phyloP scores from a whole-genome alignment of 2,888 invertebrate genomes.

The Himalopsyche kuldschensis region DNA sequence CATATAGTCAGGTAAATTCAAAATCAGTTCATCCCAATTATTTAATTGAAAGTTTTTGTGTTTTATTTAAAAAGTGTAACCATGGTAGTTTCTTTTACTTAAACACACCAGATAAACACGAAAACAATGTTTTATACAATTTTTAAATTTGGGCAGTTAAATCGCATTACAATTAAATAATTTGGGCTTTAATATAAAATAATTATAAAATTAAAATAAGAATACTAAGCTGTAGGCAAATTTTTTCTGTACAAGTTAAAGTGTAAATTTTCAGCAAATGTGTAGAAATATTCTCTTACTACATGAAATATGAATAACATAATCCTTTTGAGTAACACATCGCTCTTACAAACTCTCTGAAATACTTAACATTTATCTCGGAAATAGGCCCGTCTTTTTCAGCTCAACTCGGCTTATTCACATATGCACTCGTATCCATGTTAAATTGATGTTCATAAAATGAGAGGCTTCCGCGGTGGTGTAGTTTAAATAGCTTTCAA shows the following conservation, averaged over 20 bases:
- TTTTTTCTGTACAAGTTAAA: not conserved
- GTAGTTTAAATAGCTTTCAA: not conserved
- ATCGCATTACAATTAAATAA: no score
- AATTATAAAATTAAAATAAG: no score
- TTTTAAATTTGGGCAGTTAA: no score
- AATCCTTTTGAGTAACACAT: not conserved
- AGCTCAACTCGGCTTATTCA: not conserved
- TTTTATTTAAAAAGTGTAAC: no score
- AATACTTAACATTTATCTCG: not conserved
- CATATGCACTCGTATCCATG: not conserved
- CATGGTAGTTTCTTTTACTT: no score
- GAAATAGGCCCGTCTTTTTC: not conserved
- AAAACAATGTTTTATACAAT: no score
- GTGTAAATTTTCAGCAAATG: not conserved
- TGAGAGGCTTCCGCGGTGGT: not conserved
- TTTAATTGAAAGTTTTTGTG: no score
- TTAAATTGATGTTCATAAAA: not conserved
- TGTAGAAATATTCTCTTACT: not conserved
- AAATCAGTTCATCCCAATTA: no score
- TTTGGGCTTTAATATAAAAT: no score
- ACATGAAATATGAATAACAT: not conserved
- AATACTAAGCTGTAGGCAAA: not conserved
- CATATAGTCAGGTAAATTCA: no score
- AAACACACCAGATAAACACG: no score
- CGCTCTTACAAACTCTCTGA: not conserved